A percentile compares a stretch with the other conserved stretches of the same genome.
These are phyloP conservation scores for Siniperca chuatsi DNA, from an alignment of 2,113 vertebrate species.

Conservation along the genomic window DNA sequence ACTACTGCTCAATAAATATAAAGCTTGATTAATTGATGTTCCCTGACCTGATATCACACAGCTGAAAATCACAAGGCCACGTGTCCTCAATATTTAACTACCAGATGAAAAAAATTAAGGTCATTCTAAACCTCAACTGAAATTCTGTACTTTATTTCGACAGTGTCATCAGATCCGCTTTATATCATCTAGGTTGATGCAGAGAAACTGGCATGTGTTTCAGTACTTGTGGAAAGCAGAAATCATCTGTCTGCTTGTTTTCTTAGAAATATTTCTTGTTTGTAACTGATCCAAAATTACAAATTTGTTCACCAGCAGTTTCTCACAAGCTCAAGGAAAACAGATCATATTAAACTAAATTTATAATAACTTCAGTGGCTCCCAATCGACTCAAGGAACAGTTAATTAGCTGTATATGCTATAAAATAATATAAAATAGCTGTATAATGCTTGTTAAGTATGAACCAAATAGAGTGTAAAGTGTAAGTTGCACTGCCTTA, in stretches of 20 bases:
- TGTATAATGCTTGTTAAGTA: neutral
- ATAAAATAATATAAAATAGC: neutral
- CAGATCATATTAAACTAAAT: neutral
- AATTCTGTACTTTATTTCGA: conserved; percentile 3
- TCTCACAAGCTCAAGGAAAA: neutral
- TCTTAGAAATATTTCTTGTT: neutral
- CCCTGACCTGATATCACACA: conserved; percentile 23
- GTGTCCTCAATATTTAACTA: conserved; percentile 24
- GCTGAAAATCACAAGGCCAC: conserved; percentile 6
- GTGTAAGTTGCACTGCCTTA: neutral
- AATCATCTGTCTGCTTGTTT: neutral
- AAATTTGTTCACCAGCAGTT: neutral
- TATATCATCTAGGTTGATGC: neutral
- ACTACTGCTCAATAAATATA: conserved; percentile 16
- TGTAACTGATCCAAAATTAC: neutral
- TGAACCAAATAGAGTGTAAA: neutral
- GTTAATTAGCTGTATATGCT: neutral
- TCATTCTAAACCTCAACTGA: neutral
- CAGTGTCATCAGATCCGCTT: conserved; percentile 10
- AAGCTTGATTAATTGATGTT: conserved; percentile 23
- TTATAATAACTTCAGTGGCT: neutral
- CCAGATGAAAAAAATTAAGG: neutral
- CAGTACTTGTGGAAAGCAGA: conserved; percentile 1
- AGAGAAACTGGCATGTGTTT: conserved; percentile 13
- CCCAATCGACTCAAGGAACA: neutral